phyloP scores from a whole-genome alignment of 2,113 vertebrate genomes.

The Lasiurus borealis region DNA sequence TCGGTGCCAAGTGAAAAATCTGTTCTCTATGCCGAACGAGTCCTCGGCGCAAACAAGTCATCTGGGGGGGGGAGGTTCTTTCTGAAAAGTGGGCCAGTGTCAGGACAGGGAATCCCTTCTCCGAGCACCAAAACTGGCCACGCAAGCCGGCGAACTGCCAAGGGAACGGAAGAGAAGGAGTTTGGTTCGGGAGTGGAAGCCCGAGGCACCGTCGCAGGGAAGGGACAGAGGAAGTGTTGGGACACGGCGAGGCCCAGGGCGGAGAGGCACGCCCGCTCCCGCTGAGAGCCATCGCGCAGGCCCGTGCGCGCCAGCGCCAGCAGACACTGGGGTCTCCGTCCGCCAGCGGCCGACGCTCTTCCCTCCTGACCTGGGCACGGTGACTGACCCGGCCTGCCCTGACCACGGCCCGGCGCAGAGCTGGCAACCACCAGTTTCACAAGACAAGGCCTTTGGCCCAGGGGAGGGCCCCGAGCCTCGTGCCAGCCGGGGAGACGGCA shows the following conservation, averaged over 20 bases:
- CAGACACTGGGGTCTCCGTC: background rate
- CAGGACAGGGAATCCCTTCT: constrained; percentile 31
- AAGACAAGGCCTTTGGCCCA: background rate
- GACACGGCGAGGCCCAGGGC: background rate
- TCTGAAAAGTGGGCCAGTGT: constrained; percentile 7
- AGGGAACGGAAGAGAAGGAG: background rate
- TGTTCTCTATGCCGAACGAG: background rate
- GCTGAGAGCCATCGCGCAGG: background rate
- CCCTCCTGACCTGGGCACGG: background rate
- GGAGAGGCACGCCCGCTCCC: background rate
- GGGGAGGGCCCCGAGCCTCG: background rate
- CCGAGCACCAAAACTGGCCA: constrained; percentile 46
- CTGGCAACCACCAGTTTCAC: background rate
- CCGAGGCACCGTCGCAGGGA: background rate
- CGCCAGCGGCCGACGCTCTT: background rate
- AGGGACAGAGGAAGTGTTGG: background rate
- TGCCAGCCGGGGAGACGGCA: background rate
- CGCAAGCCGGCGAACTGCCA: constrained; percentile 2
- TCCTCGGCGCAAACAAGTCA: background rate
- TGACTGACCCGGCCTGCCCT: too few relatives aligned
- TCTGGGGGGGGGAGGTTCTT: background rate
- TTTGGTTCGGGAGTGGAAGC: constrained; percentile 23
- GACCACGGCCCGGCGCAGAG: background rate
- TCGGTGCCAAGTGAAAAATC: background rate
- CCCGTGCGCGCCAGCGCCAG: background rate